Conservation (phyloP, 2,113 vertebrate species). For the Stictonetta naevosa region DNA sequence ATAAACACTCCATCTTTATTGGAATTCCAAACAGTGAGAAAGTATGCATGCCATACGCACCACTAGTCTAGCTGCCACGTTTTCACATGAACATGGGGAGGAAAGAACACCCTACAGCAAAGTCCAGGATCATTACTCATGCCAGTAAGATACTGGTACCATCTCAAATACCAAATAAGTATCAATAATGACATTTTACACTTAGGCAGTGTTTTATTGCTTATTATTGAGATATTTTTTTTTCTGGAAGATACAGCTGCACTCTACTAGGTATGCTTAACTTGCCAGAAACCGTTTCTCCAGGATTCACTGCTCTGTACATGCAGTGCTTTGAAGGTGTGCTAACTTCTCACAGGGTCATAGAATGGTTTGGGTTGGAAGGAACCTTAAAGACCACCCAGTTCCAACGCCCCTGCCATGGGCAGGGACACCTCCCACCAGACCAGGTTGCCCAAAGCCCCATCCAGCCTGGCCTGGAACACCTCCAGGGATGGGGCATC, state of each 20-base stretch:
- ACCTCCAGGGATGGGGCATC: too few species aligned
- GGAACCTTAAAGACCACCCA: too few species aligned
- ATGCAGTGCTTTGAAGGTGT: background rate
- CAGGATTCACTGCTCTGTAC: background rate
- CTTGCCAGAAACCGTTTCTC: background rate
- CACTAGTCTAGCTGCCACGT: background rate
- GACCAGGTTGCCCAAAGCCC: too few species aligned
- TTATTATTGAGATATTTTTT: background rate
- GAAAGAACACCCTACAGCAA: background rate
- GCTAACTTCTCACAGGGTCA: background rate
- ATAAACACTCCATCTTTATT: background rate
- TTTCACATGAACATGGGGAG: rapidly evolving
- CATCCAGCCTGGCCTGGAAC: too few species aligned
- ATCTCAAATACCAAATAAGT: background rate
- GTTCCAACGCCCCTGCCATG: too few species aligned
- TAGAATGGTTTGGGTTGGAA: too few species aligned
- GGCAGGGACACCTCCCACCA: too few species aligned
- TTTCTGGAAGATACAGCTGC: background rate
- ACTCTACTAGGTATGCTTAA: background rate
- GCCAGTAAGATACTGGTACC: background rate
- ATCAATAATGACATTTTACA: background rate
- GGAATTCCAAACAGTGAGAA: background rate
- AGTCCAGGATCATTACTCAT: background rate
- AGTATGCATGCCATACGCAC: rapidly evolving
- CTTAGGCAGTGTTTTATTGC: background rate